phyloP scores from a whole-genome alignment of 2,113 vertebrate genomes.

The Pelmatolapia mariae region DNA sequence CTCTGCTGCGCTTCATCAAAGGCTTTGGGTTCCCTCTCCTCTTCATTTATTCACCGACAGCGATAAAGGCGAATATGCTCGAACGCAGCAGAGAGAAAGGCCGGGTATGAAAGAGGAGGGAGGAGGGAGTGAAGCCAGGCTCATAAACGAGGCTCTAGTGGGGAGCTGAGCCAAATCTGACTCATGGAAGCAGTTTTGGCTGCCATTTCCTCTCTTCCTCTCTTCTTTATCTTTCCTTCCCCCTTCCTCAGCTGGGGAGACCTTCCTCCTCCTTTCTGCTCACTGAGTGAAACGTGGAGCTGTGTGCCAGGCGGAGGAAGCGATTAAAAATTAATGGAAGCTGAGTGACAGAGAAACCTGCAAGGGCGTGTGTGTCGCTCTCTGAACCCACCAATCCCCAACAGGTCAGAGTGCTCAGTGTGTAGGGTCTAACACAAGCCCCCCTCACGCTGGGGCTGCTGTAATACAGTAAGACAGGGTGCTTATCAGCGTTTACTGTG shows the following conservation, averaged over 20 bases:
- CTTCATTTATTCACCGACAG: conserved; percentile 41
- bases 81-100: neutral
- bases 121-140: neutral
- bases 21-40: conserved; percentile 18
- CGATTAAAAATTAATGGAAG: conserved; percentile 84
- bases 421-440: neutral
- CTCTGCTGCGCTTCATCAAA: conserved; percentile 50
- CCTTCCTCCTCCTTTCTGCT: conserved; percentile 50
- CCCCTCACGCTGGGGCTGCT: neutral
- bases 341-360: conserved; percentile 81
- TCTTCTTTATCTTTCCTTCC: neutral
- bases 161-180: neutral
- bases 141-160: neutral
- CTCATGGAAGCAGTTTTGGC: neutral
- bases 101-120: neutral
- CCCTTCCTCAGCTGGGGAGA: conserved; percentile 28
- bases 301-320: conserved; percentile 75
- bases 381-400: neutral
- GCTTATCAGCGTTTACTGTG: neutral
- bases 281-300: conserved; percentile 58
- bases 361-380: conserved; percentile 60
- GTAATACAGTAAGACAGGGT: neutral
- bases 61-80: conserved; percentile 12
- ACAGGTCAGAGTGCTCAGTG: neutral
- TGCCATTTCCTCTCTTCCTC: neutral